Evolutionary conservation across 1,140 invertebrate species (phyloP).

Genomic region (Aphaenogaster floridana): DNA sequence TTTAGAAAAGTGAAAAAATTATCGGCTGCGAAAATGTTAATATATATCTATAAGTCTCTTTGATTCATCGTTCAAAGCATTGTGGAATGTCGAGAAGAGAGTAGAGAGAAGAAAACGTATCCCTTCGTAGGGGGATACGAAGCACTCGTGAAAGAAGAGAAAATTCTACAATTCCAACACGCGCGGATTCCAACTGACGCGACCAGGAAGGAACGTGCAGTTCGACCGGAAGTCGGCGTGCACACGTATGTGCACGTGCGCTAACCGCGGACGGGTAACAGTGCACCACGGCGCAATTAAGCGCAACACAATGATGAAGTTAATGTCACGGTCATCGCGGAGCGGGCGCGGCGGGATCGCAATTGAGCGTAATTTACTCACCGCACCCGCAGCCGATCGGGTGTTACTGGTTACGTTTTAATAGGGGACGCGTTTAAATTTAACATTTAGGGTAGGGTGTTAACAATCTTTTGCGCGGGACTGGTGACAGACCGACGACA

Average conservation of each 20-base stretch:
- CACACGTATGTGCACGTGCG: constrained; percentile 13
- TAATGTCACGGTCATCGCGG: constrained; percentile 81
- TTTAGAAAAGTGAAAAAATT: no score
- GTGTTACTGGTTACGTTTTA: not conserved
- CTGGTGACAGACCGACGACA: not conserved
- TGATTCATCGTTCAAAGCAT: not conserved
- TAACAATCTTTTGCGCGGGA: not conserved
- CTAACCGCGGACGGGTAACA: not conserved
- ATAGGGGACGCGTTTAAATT: not conserved
- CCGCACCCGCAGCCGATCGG: constrained; percentile 3
- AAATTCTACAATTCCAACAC: not conserved
- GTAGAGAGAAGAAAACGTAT: not conserved
- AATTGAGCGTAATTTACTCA: constrained; percentile 63
- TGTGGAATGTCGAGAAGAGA: not conserved
- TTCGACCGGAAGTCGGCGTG: constrained; percentile 33
- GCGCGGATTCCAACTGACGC: not conserved
- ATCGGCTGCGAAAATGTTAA: no score
- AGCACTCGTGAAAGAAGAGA: not conserved
- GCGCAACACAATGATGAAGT: constrained; percentile 77
- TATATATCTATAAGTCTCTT: not conserved
- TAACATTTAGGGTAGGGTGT: not conserved
- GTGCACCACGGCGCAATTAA: constrained; percentile 74
- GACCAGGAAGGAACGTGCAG: constrained; percentile 45
- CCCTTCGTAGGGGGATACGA: not conserved
- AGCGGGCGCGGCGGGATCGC: constrained; percentile 53